phyloP scores from a whole-genome alignment of 1,140 invertebrate species.

The Scaptomyza montana region DNA sequence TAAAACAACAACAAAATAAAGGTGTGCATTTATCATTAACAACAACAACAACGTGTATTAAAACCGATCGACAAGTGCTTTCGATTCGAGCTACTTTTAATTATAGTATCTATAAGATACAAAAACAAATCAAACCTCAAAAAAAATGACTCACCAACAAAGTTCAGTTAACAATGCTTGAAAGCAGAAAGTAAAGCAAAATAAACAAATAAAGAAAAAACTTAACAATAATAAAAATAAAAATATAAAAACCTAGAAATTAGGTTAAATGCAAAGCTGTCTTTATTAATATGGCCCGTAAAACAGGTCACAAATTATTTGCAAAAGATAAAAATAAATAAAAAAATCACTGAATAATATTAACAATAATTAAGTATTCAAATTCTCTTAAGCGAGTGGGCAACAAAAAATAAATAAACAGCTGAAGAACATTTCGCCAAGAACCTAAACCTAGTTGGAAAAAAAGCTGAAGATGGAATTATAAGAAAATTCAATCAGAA shows the following conservation, averaged over 20 bases:
- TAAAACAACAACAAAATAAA: constrained; percentile 47
- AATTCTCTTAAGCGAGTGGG: constrained; percentile 47
- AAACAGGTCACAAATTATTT: constrained; percentile 52
- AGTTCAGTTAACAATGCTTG: constrained; percentile 5
- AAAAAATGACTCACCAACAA: constrained; percentile 19
- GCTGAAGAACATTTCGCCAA: background rate
- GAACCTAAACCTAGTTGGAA: constrained; percentile 1
- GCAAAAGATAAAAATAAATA: constrained; percentile 6
- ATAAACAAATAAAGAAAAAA: constrained; percentile 12
- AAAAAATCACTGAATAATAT: constrained; percentile 42
- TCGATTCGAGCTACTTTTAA: constrained; percentile 18
- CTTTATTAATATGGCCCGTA: background rate
- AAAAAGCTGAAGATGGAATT: too few species aligned
- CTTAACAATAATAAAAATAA: constrained; percentile 23
- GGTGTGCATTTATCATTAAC: constrained; percentile 34
- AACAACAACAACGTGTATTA: constrained; percentile 11
- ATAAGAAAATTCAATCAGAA: too few species aligned
- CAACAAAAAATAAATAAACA: constrained; percentile 9
- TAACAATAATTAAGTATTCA: constrained; percentile 72
- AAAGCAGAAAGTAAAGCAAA: constrained; percentile 4
- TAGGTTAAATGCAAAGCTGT: constrained; percentile 63
- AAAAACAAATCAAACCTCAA: background rate
- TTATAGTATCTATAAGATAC: constrained; percentile 39
- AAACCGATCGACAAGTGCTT: constrained; percentile 43
- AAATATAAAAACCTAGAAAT: constrained; percentile 46